Evolutionary conservation across 30 jellyfish, hydroid and myxozoan genomes (phyloP), one percentile per base, ranked within the genome.

Genomic region (Clytia hemisphaerica): DNA sequence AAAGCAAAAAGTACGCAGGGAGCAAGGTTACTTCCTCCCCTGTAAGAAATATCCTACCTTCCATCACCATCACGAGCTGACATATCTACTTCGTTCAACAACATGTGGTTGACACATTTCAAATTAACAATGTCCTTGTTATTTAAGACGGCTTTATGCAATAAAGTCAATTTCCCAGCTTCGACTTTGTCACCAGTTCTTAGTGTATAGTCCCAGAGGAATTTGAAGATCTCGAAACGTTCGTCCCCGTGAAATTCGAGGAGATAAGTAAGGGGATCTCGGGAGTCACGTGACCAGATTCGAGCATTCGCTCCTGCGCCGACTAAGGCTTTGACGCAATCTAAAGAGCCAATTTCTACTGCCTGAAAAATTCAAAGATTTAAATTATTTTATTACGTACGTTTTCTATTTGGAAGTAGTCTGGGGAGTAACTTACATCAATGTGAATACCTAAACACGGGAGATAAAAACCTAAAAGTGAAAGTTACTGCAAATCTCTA

Each of bases 21-120:
- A n/a, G n/a, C n/a, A n/a, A n/a, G n/a, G n/a, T n/a, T n/a, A n/a
- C n/a, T n/a, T n/a, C n/a, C n/a, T n/a, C n/a, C n/a, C n/a, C n/a
- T n/a, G n/a, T n/a, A n/a, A n/a, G n/a, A n/a, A n/a, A n/a, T n/a
- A n/a, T n/a, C n/a, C n/a, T n/a, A n/a, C 70, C 35, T 57, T 57
- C 70, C 70, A 9, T 22, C 4, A 6, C 70, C 70, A 22, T 57
- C 70, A 22, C 44, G 25, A 6, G 70, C 70, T 5, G 25, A 22
- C 25, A 57, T 22, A 31, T n/a, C 15, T 57, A 22, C 70, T n/a
- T 30, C 60, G 16, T 45, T 57, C 35, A 28, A n/a, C 3, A 57
- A n/a, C 42, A 57, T 22, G 45, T 21, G 25, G 0, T 57, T n/a
- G 25, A 57, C 16, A 0, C 14, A 6, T 10, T 57, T 22, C 2